These are phyloP conservation scores for Gryllus longicercus DNA, from an alignment of 2,888 invertebrate species.

Conservation along the genomic window DNA sequence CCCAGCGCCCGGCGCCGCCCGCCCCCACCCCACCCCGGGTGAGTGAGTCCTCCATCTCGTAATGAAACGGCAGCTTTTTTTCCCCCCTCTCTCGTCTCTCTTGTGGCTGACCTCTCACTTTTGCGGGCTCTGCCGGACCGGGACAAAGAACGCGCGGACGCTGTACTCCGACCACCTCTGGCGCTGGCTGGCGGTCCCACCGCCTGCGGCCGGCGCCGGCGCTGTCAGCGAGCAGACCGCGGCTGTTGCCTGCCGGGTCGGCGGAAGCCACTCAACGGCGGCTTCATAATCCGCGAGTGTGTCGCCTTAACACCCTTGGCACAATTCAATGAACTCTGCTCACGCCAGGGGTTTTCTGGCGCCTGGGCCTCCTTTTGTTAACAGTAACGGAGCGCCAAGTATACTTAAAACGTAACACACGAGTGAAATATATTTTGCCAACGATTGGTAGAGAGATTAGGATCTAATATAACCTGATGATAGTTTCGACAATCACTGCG, in stretches of 20 bases:
- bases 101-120: not conserved
- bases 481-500: no score
- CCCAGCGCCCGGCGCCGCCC: not conserved
- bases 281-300: no score
- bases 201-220: not conserved
- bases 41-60: not conserved
- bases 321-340: no score
- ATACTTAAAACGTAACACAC: no score
- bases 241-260: no score
- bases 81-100: not conserved
- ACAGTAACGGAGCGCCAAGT: no score
- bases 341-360: no score
- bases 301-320: no score
- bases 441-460: no score
- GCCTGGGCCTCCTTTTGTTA: fast-evolving
- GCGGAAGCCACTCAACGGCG: no score
- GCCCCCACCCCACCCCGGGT: not conserved
- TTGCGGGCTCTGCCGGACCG: not conserved
- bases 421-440: no score
- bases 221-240: not conserved
- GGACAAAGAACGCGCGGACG: not conserved
- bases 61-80: not conserved
- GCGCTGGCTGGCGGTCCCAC: not conserved
- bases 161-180: not conserved
- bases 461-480: no score